Evolutionary conservation across 2,797 vertebrate species (phyloP).

Genomic region (Anguilla pacifica): DNA sequence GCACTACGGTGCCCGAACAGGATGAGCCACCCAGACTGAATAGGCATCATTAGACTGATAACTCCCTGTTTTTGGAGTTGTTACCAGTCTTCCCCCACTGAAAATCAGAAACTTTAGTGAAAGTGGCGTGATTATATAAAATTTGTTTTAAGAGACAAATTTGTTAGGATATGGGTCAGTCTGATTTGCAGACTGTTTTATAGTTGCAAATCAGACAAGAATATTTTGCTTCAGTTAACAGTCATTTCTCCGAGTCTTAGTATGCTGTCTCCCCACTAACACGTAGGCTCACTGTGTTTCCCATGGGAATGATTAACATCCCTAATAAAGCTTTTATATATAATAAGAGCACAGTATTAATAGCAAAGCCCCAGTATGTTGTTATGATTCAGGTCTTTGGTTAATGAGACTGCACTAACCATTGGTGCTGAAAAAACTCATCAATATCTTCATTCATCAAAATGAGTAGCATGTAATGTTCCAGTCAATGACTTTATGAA

Average conservation of each 20-base stretch:
- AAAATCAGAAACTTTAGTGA: not conserved
- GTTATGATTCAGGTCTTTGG: not conserved
- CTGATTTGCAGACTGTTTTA: not conserved
- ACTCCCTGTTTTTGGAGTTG: not conserved
- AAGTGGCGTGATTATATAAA: not conserved
- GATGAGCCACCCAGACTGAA: not conserved
- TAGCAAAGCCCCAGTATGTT: not conserved
- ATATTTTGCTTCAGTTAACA: not conserved
- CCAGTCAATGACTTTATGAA: constrained; percentile 19
- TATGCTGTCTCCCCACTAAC: not conserved
- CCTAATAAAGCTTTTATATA: not conserved
- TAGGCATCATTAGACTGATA: not conserved
- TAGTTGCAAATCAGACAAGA: too few species aligned
- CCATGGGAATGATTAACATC: not conserved
- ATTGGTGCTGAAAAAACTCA: not conserved
- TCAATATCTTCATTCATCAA: constrained; percentile 16
- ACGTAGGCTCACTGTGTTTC: not conserved
- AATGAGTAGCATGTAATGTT: constrained; percentile 9
- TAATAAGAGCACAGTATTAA: not conserved
- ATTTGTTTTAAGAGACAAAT: not conserved
- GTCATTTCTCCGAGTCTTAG: not conserved
- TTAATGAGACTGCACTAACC: not conserved
- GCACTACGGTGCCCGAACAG: too few species aligned
- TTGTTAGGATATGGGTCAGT: not conserved
- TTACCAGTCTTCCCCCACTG: not conserved